These are phyloP conservation scores for Himantopus leucocephalus DNA, from an alignment of 2,113 vertebrate species.

Conservation along the genomic window DNA sequence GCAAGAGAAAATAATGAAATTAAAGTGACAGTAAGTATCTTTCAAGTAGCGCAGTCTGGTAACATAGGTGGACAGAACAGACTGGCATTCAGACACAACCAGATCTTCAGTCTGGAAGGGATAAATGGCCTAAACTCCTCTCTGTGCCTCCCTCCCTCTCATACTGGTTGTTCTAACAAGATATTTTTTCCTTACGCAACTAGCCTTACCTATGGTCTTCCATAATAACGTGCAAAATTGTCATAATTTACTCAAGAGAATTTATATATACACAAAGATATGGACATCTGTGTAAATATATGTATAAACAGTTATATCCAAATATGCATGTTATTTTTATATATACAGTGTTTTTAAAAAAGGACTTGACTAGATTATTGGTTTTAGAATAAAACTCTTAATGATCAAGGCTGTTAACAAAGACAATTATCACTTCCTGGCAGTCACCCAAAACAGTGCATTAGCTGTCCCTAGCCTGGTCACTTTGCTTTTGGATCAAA, in stretches of 20 bases:
- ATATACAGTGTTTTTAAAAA: background rate
- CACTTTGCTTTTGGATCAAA: background rate
- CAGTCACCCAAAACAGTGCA: background rate
- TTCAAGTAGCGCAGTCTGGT: background rate
- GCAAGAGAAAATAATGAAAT: background rate
- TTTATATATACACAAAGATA: background rate
- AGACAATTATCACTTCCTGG: background rate
- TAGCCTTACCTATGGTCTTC: background rate
- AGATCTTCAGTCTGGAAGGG: background rate
- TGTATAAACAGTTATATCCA: background rate
- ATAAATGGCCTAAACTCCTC: background rate
- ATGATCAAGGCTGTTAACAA: background rate
- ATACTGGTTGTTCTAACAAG: background rate
- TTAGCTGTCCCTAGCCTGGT: background rate
- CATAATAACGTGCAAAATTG: background rate
- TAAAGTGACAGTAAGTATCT: background rate
- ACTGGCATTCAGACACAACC: background rate
- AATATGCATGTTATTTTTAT: background rate
- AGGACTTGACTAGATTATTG: background rate
- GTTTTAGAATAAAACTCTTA: background rate
- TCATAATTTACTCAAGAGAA: background rate
- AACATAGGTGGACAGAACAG: background rate
- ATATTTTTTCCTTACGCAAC: background rate
- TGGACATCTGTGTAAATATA: background rate
- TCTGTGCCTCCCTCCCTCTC: background rate